These are phyloP conservation scores for Ctenomys sociabilis DNA, from an alignment of 2,113 vertebrate genomes.

Conservation along the genomic window DNA sequence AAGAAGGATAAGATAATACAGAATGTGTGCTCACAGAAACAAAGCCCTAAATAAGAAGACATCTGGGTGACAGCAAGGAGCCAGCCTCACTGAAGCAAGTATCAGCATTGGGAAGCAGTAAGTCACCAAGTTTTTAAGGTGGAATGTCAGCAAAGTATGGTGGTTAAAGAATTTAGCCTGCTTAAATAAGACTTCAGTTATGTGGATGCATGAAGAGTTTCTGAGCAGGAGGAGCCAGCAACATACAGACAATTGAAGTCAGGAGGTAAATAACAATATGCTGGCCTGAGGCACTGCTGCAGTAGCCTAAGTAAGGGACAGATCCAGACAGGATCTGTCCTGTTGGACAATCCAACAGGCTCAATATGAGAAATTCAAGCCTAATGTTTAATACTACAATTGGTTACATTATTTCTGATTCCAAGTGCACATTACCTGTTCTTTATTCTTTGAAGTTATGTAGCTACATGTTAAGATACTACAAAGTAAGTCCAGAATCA, in stretches of 20 bases:
- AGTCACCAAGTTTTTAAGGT: background rate
- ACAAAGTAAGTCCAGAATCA: background rate
- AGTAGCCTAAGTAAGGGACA: accelerated
- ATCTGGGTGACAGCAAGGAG: background rate
- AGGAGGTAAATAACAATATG: background rate
- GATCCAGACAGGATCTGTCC: too few species aligned
- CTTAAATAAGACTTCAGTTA: background rate
- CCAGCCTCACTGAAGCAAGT: background rate
- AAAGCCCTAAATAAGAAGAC: background rate
- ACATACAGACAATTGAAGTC: accelerated
- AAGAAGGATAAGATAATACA: background rate
- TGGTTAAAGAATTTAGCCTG: background rate
- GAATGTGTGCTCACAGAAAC: background rate
- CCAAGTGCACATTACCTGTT: background rate
- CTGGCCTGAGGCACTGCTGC: background rate
- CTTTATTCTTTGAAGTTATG: background rate
- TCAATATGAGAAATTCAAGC: background rate
- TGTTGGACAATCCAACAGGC: background rate
- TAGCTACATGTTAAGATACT: background rate
- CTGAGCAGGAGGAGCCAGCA: background rate
- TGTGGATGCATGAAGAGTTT: background rate
- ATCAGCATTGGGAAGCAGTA: background rate
- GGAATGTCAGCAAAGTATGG: background rate
- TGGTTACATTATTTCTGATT: background rate
- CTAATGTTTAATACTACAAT: background rate